A percentile compares a stretch with the other conserved stretches of the same genome.
These are phyloP conservation scores for Dermatophagoides farinae DNA, from an alignment of 1,140 invertebrate species.

Conservation along the genomic window DNA sequence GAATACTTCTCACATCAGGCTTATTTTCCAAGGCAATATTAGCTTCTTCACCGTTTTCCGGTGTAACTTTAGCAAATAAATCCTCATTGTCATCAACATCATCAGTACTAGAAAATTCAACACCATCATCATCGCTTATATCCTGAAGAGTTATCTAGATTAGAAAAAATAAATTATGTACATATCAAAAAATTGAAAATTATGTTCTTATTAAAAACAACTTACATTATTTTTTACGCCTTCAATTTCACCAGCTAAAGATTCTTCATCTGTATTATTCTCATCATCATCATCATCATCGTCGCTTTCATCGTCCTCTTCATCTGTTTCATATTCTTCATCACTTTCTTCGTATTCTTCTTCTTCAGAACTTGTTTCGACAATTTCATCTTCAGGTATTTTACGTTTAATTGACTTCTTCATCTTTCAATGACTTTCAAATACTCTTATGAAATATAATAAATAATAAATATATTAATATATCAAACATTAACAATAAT, in stretches of 20 bases:
- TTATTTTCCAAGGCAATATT: not conserved
- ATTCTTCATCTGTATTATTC: constrained; percentile 8
- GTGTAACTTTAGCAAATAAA: not conserved
- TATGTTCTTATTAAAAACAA: not conserved
- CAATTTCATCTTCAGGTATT: no score
- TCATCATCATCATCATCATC: constrained; percentile 16
- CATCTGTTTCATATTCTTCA: not conserved
- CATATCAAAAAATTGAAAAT: no score
- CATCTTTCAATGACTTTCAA: not conserved
- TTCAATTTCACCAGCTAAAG: not conserved
- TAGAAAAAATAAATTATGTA: not conserved
- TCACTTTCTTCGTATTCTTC: no score
- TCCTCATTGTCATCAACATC: constrained; percentile 3
- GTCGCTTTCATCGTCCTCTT: not conserved
- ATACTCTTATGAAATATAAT: not conserved
- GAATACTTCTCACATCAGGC: not conserved
- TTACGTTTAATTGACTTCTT: not conserved
- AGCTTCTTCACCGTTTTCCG: not conserved
- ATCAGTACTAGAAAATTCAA: not conserved
- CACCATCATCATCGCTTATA: not conserved
- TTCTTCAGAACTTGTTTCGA: no score
- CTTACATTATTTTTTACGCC: not conserved
- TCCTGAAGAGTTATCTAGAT: constrained; percentile 6
- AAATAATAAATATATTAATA: not conserved
- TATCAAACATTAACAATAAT: not conserved